A percentile compares a stretch with the other conserved stretches of the same genome.
Conservation (phyloP, 2,113 vertebrate genomes). For the Gadus chalcogrammus region DNA sequence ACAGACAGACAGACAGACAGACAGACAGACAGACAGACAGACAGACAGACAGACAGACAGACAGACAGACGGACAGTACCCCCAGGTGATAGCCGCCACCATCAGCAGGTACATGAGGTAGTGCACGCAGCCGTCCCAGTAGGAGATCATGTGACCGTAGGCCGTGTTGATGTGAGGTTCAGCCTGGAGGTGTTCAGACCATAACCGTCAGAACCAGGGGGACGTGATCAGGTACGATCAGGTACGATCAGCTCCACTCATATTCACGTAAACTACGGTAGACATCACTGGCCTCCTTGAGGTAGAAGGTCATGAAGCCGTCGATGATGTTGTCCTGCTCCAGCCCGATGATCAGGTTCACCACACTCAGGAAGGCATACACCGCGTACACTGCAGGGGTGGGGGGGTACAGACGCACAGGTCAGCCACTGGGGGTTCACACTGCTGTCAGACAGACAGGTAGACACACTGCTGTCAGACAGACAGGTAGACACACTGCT, state of each 20-base stretch:
- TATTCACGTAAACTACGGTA: too few relatives aligned
- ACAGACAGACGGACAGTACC: conserved; percentile 70
- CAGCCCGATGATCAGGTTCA: conserved; percentile 89
- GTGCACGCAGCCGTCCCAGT: conserved; percentile 93
- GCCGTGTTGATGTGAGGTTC: conserved; percentile 90
- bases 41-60: conserved; percentile 4
- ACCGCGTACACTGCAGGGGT: conserved; percentile 80
- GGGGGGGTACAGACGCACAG: too few relatives aligned
- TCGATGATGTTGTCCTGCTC: conserved; percentile 96
- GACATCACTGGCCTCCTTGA: conserved; percentile 80
- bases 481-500: too few relatives aligned
- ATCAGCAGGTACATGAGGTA: conserved; percentile 95
- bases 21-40: background rate
- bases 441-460: too few relatives aligned
- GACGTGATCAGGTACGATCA: background rate
- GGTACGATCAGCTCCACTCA: too few relatives aligned
- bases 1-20: conserved; percentile 18
- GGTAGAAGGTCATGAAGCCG: conserved; percentile 90
- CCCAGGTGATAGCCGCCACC: conserved; percentile 93
- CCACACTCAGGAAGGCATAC: conserved; percentile 86
- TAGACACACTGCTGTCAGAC: too few relatives aligned
- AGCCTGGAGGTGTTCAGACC: conserved; percentile 63
- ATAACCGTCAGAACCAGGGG: background rate
- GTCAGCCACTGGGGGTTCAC: background rate
- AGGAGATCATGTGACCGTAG: conserved; percentile 89